Evolutionary conservation across 2,113 vertebrate species (phyloP), one percentile per base, ranked within the genome.

Genomic region (Eonycteris spelaea): DNA sequence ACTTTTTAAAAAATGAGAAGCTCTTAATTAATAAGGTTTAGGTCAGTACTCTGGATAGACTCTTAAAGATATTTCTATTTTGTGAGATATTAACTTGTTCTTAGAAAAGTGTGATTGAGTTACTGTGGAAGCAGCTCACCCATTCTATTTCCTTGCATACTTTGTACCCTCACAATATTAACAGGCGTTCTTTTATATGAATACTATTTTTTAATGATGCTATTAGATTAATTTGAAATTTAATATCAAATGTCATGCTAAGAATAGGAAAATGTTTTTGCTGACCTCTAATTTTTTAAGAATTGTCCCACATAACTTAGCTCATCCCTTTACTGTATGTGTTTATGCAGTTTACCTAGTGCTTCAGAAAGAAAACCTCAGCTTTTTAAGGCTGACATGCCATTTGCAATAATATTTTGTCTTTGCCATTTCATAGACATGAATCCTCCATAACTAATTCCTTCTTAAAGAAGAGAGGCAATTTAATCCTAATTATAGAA

Each of bases 281-380:
- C 65, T 82, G 67, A 43, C 28, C 70, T n/a, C 33, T 86, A 16
- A 73, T 74, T 94, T 86, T 80, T 90, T 94, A 84, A 93, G 80
- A 53, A 94, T 91, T 94, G 80, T 77, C 55, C 40, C 16, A 28
- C n/a, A 35, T 77, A 74, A 45, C 68, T 73, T 16, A 95, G 12
- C 30, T 71, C 22, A 73, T 95, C 55, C 24, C 43, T 73, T 82
- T 84, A 48, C 18, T 95, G 7, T 95, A 6, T 84, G 40, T 88
- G 63, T 92, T 88, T 95, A 94, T 87, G 86, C 40, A 85, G 35
- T 95, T 95, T 80, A 75, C 30, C 59, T 70, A 84, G 18, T 93
- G 18, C 92, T 43, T 95, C 30, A 67, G 33, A 87, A 93, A 91
- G 61, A 61, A 95, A 94, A 90, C 26, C 19, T 70, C 40, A 84